Conservation (phyloP, 2,113 vertebrate species). For the Sinocyclocheilus grahami region DNA sequence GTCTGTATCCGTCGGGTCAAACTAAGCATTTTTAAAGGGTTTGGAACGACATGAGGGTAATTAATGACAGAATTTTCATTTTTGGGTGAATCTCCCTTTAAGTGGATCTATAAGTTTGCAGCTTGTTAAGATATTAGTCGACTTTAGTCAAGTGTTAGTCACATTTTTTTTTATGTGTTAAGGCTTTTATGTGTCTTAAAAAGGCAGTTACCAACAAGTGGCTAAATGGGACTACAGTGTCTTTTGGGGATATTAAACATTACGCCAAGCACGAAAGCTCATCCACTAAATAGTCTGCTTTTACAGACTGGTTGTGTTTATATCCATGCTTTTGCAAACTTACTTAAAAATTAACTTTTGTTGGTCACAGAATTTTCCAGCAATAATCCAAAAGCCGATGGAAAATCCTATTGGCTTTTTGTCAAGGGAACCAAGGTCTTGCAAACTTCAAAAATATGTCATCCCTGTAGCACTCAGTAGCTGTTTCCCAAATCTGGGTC, state of each 20-base stretch:
- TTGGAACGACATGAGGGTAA: background rate
- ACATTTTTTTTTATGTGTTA: background rate
- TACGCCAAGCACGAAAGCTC: background rate
- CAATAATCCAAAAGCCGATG: background rate
- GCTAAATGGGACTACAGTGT: no score
- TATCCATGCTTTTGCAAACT: background rate
- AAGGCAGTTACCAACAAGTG: no score
- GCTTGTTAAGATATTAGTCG: background rate
- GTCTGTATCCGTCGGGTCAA: no score
- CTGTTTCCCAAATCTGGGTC: background rate
- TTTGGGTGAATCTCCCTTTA: no score
- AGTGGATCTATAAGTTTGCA: background rate
- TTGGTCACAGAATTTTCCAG: background rate
- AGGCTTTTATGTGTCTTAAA: no score
- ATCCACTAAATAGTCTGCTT: background rate
- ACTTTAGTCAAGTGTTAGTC: background rate
- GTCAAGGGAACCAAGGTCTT: background rate
- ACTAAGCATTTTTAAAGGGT: background rate
- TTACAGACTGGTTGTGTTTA: background rate
- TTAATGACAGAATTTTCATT: background rate
- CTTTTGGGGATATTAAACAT: background rate
- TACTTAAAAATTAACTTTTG: background rate
- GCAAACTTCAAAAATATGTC: background rate
- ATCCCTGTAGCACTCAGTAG: background rate
- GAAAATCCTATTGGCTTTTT: no score